These are phyloP conservation scores for Cyphotilapia sp. DNA, from an alignment of 2,113 vertebrate species.

Conservation along the genomic window DNA sequence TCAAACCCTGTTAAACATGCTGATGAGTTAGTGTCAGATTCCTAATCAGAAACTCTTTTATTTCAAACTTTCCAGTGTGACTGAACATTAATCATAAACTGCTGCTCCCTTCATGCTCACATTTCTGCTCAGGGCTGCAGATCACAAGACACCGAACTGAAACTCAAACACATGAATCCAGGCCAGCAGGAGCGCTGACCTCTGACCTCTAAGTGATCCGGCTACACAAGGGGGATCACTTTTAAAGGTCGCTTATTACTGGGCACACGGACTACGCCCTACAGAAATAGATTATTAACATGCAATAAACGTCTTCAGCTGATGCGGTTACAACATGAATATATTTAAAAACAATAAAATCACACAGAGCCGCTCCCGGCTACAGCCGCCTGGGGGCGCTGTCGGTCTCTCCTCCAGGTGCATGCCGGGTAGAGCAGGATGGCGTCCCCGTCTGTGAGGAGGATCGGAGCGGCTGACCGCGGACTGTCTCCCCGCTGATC, in stretches of 20 bases:
- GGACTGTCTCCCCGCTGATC: conserved; percentile 3
- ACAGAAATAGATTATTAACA: not conserved
- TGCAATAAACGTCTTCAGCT: not conserved
- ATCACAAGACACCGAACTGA: not conserved
- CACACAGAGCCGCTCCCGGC: not conserved
- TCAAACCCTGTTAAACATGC: not conserved
- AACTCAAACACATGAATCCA: not conserved
- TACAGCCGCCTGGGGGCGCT: not conserved
- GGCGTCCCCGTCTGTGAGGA: conserved; percentile 17
- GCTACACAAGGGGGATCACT: not conserved
- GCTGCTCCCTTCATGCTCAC: not conserved
- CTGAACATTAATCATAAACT: not conserved
- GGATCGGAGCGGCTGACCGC: conserved; percentile 42
- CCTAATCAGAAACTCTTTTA: not conserved
- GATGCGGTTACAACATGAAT: not conserved
- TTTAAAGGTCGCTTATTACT: not conserved
- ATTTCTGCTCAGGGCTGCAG: not conserved
- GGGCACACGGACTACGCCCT: not conserved
- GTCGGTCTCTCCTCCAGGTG: not conserved
- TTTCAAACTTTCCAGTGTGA: not conserved
- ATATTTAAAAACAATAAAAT: not conserved
- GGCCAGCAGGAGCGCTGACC: not conserved
- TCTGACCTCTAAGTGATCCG: not conserved
- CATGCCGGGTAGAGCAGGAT: conserved; percentile 42
- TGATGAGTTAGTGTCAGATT: not conserved